Conservation (phyloP, 2,888 invertebrate species). For the Synanthedon myopaeformis region DNA sequence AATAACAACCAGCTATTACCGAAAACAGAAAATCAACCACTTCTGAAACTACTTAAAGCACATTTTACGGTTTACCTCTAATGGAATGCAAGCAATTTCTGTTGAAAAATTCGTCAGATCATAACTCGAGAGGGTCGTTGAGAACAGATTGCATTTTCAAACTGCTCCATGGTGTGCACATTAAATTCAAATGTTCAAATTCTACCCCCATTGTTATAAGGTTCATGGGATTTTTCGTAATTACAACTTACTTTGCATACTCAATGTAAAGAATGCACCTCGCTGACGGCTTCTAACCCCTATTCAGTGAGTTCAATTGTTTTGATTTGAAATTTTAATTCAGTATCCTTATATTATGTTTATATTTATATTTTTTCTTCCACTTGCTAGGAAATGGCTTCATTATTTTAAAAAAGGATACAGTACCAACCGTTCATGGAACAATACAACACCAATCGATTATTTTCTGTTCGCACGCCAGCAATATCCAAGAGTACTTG, state of each 20-base stretch:
- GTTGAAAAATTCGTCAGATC: constrained; percentile 22
- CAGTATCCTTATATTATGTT: too few species aligned
- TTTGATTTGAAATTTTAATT: constrained; percentile 47
- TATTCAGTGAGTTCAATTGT: constrained; percentile 57
- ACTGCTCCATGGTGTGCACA: background rate
- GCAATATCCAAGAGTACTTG: too few species aligned
- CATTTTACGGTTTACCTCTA: constrained; percentile 30
- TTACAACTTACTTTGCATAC: constrained; percentile 23
- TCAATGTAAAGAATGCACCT: constrained; percentile 47
- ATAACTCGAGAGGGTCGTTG: constrained; percentile 47
- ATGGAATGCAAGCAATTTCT: constrained; percentile 29
- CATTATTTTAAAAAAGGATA: too few species aligned
- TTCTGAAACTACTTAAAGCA: constrained; percentile 27
- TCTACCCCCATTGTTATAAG: background rate
- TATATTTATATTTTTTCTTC: too few species aligned
- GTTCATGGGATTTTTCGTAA: background rate
- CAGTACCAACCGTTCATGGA: too few species aligned
- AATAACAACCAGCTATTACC: constrained; percentile 41
- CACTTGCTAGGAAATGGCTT: too few species aligned
- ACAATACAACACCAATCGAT: too few species aligned
- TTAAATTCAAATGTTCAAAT: background rate
- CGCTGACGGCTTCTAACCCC: constrained; percentile 34
- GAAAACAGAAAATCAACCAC: constrained; percentile 22
- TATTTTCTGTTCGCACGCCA: too few species aligned
- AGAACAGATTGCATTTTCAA: constrained; percentile 32